Conservation (phyloP, 2,888 invertebrate species). For the Argyresthia albistria region DNA sequence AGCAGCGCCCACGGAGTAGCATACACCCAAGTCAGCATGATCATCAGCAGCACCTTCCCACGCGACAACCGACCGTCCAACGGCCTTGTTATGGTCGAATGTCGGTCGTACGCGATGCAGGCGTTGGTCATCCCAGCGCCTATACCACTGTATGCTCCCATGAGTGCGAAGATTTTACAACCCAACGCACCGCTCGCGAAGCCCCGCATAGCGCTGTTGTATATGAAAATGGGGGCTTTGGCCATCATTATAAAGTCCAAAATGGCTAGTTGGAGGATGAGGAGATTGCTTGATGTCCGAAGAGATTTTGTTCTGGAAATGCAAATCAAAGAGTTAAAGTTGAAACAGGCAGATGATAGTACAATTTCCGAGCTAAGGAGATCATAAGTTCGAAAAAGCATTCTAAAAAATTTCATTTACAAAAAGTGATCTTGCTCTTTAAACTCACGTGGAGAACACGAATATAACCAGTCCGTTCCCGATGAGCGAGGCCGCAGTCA, state of each 20-base stretch:
- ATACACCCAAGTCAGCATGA: constrained; percentile 82
- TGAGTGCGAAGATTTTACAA: constrained; percentile 82
- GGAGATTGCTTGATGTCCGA: constrained; percentile 86
- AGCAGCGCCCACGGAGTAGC: constrained; percentile 86
- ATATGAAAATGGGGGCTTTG: constrained; percentile 88
- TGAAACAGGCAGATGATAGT: no score
- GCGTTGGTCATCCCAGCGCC: constrained; percentile 87
- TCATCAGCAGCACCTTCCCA: constrained; percentile 85
- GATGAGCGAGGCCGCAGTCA: constrained; percentile 79
- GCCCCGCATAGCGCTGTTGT: constrained; percentile 85
- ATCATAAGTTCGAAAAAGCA: no score
- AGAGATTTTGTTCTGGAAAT: constrained; percentile 76
- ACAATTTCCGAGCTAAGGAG: no score
- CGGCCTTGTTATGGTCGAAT: constrained; percentile 82
- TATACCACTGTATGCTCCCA: constrained; percentile 86
- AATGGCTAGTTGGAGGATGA: constrained; percentile 86
- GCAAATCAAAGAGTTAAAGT: not conserved
- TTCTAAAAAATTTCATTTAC: no score
- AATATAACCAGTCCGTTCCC: constrained; percentile 91
- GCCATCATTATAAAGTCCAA: constrained; percentile 91
- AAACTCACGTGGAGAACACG: constrained; percentile 83
- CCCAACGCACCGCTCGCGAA: constrained; percentile 82
- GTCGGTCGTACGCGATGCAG: constrained; percentile 86
- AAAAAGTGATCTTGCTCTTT: no score
- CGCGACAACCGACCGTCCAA: constrained; percentile 86